Evolutionary conservation across 2,888 invertebrate genomes (phyloP), one percentile per base, ranked within the genome.

Genomic region (Aspidiotus destructor): DNA sequence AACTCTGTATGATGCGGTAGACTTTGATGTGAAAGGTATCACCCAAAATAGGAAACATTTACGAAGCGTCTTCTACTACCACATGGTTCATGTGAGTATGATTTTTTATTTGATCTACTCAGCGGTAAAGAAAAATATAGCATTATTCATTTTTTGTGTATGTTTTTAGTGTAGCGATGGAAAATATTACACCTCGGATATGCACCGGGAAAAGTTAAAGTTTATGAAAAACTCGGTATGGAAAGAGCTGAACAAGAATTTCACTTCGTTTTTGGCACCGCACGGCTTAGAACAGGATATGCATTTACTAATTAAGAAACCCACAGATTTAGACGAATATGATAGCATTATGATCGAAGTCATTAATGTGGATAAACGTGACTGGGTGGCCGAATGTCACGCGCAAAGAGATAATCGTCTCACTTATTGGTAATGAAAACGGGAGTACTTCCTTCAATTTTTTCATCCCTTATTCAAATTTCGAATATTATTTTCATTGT

Each of bases 1-100:
- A 73, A 86, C 89, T 63, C 79, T 96, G 9, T 95, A 93, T 78
- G 89, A 89, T 73, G 84, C 86, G 57, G 83, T 95, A 8, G 85
- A 91, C 76, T 77, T 78, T 3, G 75, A 75, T 57, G 81, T 80
- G 0, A 75, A 75, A 67, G 80, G 81, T 75, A 78, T 83, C 61
- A 75, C 74, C 7, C 72, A 75, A 0, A 77, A 81, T 72, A 71
- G 75, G 57, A 77, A 80, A 58, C 73, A 77, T 54, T 44, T 69
- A n/a, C 54, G 52, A 28, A 72, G 75, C 13, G 79, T 81, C 55
- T 80, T 85, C 72, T 76, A 78, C 11, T 84, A 85, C 76, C 83
- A 83, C 75, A 75, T 83, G 53, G 70, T 79, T 44, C 75, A 79
- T 71, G 81, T 82, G 75, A 76, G 76, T 74, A 55, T 40, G 28